These are phyloP conservation scores for Phyllostomus discolor DNA, from an alignment of 2,113 vertebrate genomes.

Conservation along the genomic window DNA sequence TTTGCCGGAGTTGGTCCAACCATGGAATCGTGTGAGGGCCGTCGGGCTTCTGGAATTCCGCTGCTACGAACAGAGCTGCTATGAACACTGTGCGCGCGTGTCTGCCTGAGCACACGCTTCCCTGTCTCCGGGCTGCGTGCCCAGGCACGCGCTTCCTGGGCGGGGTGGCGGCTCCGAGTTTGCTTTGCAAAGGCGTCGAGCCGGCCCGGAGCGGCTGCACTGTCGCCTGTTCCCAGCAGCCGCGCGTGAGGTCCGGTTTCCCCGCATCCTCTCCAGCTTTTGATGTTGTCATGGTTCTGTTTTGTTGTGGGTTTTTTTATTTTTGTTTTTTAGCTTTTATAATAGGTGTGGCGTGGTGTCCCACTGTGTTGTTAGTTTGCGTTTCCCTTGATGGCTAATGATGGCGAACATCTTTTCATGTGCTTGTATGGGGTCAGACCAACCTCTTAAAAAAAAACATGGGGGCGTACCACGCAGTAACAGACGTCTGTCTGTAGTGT, in stretches of 20 bases:
- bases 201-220: not conserved
- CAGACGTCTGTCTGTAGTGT: not conserved
- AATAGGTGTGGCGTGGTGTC: accelerated
- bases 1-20: not conserved
- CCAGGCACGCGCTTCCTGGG: not conserved
- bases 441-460: not conserved
- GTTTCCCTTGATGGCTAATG: accelerated
- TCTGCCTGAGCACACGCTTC: not conserved
- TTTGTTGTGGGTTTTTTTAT: too few species aligned
- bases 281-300: not conserved
- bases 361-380: not conserved
- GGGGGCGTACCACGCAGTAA: not conserved
- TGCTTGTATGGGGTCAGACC: too few species aligned
- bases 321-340: not conserved
- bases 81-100: not conserved
- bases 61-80: not conserved
- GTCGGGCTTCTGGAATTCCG: not conserved
- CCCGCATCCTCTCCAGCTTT: not conserved
- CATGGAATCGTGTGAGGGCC: not conserved
- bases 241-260: accelerated
- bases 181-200: not conserved
- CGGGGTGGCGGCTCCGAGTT: not conserved
- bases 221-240: accelerated
- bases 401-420: accelerated
- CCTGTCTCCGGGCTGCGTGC: not conserved